Evolutionary conservation across 2,888 invertebrate genomes (phyloP), one percentile per base, ranked within the genome.

Genomic region (Pammene aurita): DNA sequence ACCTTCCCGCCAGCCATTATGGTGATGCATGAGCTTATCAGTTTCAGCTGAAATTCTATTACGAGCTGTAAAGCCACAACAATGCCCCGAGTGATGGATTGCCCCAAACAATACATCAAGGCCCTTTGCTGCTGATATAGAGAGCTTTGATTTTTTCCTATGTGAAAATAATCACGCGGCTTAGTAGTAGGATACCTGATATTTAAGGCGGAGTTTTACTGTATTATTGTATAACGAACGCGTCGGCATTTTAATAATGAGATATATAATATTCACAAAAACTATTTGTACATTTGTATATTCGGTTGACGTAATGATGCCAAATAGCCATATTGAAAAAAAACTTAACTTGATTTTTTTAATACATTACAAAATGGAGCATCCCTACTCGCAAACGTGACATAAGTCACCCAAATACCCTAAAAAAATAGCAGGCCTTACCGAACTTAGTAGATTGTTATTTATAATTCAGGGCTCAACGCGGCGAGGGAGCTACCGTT

Each of bases 11-110:
- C 52, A 64, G 76, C 64, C 65, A 70, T 70, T 66, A 61, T 66
- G 56, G 54, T 71, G 68, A 69, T 69, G 71, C 48, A 76, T 70
- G 75, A 74, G 74, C 76, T 76, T 78, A 75, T 77, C 71, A 77
- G 78, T 77, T 76, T 75, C 72, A 72, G 74, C 74, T 73, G 74
- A 75, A 76, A 78, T 65, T 69, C 76, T 80, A 80, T 81, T 82
- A 77, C 76, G 74, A 77, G 77, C 78, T 75, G 76, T 76, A 73
- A 78, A 72, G 76, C 77, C 73, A 76, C 73, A 78, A 82, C 79
- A 79, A 78, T 77, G 74, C 71, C 74, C 66, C 41, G 57, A 70
- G 76, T 85, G 84, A 85, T 85, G 79, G 82, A 86, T 86, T 77
- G 80, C 74, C 57, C 72, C 72, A 74, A 78, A 78, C 77, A 81